Conservation (phyloP, 2,113 vertebrate species). For the Electrona antarctica region DNA sequence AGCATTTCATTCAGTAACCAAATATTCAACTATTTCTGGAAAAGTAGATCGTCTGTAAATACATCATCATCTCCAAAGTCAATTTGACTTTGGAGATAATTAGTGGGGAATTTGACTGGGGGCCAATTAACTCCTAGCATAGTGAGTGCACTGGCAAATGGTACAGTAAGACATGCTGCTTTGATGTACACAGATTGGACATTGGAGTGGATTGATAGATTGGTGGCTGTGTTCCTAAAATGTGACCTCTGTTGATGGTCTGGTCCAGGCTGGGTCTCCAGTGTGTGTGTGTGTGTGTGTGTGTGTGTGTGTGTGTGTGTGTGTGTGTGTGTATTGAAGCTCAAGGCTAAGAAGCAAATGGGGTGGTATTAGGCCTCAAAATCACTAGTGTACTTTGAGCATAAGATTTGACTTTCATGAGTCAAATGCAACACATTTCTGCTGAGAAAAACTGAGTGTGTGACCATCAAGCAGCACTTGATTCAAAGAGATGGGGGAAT, state of each 20-base stretch:
- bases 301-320: too few species aligned
- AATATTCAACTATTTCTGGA: slow-evolving; percentile 59
- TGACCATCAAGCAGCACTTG: too few species aligned
- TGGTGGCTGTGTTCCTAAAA: slow-evolving; percentile 54
- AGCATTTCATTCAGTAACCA: slow-evolving; percentile 43
- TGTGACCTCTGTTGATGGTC: slow-evolving; percentile 46
- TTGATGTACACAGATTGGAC: slow-evolving; percentile 57
- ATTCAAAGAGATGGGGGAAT: too few species aligned
- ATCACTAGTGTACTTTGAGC: too few species aligned
- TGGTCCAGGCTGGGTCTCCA: slow-evolving; percentile 27
- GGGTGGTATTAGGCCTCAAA: too few species aligned
- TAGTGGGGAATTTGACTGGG: slow-evolving; percentile 48
- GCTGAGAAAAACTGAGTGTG: too few species aligned
- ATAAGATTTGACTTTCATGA: too few species aligned
- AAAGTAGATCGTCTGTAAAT: slow-evolving; percentile 47
- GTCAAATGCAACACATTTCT: too few species aligned
- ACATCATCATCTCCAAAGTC: neutral
- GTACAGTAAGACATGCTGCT: slow-evolving; percentile 28
- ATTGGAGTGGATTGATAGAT: slow-evolving; percentile 39
- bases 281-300: too few species aligned
- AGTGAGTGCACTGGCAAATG: slow-evolving; percentile 17
- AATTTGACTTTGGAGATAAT: slow-evolving; percentile 46
- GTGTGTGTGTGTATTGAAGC: too few species aligned
- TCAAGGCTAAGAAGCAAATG: too few species aligned
- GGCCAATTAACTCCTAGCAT: slow-evolving; percentile 38